Evolutionary conservation across 2,888 invertebrate genomes (phyloP).

Genomic region (Drosophila helvetica): DNA sequence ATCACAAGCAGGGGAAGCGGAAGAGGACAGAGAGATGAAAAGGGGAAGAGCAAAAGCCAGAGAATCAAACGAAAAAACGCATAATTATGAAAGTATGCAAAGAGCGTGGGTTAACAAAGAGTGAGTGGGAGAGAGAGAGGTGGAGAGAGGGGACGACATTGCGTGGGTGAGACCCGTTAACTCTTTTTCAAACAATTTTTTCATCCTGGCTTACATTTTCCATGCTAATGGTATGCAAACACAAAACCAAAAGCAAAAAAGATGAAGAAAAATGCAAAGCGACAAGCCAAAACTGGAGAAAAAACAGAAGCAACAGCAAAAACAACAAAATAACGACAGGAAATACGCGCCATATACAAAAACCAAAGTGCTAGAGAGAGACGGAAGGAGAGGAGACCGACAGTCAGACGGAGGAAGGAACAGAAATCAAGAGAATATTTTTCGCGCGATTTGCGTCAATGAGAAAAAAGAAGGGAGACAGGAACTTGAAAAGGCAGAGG

Average conservation of each 20-base stretch:
- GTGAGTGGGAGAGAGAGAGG: background rate
- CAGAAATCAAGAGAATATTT: slow-evolving; percentile 65
- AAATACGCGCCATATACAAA: slow-evolving; percentile 65
- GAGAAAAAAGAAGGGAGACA: slow-evolving; percentile 40
- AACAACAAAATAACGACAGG: slow-evolving; percentile 46
- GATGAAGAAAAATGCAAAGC: slow-evolving; percentile 30
- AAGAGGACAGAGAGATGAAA: background rate
- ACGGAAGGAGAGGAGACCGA: slow-evolving; percentile 8
- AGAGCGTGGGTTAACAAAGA: slow-evolving; percentile 36
- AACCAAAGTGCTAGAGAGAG: slow-evolving; percentile 30
- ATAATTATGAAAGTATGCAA: slow-evolving; percentile 50
- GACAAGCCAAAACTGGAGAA: slow-evolving; percentile 53
- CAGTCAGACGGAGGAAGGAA: slow-evolving; percentile 40
- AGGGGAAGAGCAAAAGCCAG: background rate
- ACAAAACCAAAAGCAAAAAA: slow-evolving; percentile 44
- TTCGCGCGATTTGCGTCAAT: slow-evolving; percentile 76
- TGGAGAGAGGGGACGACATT: slow-evolving; percentile 2
- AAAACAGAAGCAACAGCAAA: slow-evolving; percentile 30
- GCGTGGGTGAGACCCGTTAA: slow-evolving; percentile 59
- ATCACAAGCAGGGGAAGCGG: slow-evolving; percentile 16
- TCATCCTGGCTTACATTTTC: slow-evolving; percentile 55
- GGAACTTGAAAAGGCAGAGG: background rate
- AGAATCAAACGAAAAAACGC: slow-evolving; percentile 36
- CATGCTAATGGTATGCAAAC: slow-evolving; percentile 75
- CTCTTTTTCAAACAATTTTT: slow-evolving; percentile 52